A percentile compares a stretch with the other conserved stretches of the same genome.
Conservation (phyloP, 2,888 invertebrate genomes). For the Agrilus cyanescens region DNA sequence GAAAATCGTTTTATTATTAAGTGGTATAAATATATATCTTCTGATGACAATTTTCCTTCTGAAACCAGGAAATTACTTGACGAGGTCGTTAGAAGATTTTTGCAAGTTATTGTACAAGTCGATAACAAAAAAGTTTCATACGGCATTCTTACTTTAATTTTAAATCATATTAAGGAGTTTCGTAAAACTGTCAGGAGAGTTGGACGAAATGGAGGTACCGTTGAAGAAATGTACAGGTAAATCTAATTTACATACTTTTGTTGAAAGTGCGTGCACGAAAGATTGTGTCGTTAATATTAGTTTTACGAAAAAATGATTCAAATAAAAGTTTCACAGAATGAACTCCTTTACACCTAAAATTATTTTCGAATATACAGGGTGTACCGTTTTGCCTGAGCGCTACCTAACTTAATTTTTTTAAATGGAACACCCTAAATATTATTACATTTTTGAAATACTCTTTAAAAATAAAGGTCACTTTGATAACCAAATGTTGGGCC, state of each 20-base stretch:
- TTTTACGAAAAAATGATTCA: no score
- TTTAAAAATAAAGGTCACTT: no score
- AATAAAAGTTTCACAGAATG: no score
- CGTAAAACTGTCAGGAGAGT: conserved; percentile 46
- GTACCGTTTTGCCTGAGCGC: no score
- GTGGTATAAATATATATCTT: conserved; percentile 41
- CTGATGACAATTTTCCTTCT: conserved; percentile 34
- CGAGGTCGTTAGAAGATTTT: conserved; percentile 32
- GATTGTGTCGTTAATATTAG: no score
- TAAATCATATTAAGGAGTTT: conserved; percentile 53
- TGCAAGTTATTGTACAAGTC: conserved; percentile 30
- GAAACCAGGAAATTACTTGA: conserved; percentile 35
- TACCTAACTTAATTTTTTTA: no score
- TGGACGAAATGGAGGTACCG: conserved; percentile 36
- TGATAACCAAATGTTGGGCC: no score
- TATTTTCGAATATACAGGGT: no score
- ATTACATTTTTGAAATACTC: no score
- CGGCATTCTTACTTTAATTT: conserved; percentile 40
- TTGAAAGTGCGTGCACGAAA: no score
- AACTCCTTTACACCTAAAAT: no score
- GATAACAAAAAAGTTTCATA: conserved; percentile 34
- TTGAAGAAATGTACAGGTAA: conserved; percentile 42
- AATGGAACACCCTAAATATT: no score
- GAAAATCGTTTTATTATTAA: conserved; percentile 36
- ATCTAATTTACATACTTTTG: neutral